Percentiles rank a stretch among this genome's conserved stretches.
Conservation (phyloP, 1,140 invertebrate genomes). For the Solenopsis fugax region DNA sequence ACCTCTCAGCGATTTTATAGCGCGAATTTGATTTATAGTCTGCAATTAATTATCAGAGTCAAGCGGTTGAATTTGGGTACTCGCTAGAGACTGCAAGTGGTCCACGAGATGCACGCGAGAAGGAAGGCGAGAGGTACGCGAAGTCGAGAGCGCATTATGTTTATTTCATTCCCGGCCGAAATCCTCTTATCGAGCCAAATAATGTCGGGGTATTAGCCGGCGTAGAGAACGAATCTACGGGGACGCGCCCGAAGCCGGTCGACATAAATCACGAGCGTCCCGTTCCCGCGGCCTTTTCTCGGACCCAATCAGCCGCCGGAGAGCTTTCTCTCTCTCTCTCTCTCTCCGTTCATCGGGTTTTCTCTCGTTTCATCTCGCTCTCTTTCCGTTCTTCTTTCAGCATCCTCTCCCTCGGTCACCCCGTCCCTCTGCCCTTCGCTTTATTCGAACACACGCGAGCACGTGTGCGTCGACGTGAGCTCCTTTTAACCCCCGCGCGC, state of each 20-base stretch:
- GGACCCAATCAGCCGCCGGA: slow-evolving; percentile 80
- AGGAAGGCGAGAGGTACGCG: slow-evolving; percentile 43
- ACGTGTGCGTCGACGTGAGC: slow-evolving; percentile 62
- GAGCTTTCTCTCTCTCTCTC: slow-evolving; percentile 14
- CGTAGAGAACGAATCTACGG: slow-evolving; percentile 80
- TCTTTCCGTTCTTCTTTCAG: slow-evolving; percentile 41
- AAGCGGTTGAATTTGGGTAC: slow-evolving; percentile 18
- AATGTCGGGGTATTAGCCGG: slow-evolving; percentile 80
- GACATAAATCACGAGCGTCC: slow-evolving; percentile 80
- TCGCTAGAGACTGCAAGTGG: not conserved
- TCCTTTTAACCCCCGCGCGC: slow-evolving; percentile 70
- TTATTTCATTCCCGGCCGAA: slow-evolving; percentile 78
- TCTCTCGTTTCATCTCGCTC: slow-evolving; percentile 44
- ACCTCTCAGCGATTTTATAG: not conserved
- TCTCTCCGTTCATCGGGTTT: slow-evolving; percentile 55
- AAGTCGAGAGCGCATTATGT: slow-evolving; percentile 72
- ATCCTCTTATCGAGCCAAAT: slow-evolving; percentile 83
- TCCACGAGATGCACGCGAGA: not conserved
- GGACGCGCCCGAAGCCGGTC: slow-evolving; percentile 77
- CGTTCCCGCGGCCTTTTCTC: slow-evolving; percentile 79
- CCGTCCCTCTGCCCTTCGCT: slow-evolving; percentile 40
- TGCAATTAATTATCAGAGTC: not conserved
- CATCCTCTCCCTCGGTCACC: slow-evolving; percentile 28
- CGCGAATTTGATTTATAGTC: not conserved
- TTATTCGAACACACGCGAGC: slow-evolving; percentile 46